Percentiles rank a stretch among this genome's conserved stretches.
These are phyloP conservation scores for Dorcus parallelipipedus DNA, from an alignment of 2,888 invertebrate genomes.

Conservation along the genomic window DNA sequence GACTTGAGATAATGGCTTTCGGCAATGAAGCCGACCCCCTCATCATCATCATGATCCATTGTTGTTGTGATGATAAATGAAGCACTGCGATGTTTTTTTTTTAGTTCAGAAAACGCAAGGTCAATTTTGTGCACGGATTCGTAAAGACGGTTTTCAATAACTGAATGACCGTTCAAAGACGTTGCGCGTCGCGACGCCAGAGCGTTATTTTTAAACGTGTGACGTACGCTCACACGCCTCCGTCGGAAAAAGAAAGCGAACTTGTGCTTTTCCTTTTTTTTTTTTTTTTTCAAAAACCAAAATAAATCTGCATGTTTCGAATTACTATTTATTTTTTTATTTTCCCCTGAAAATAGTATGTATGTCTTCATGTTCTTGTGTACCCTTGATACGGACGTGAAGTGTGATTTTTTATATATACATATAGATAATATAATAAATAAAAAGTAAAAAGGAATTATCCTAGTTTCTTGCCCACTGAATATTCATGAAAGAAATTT, in stretches of 20 bases:
- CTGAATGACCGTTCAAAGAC: slow-evolving; percentile 17
- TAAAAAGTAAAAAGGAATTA: too few relatives aligned
- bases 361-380: too few relatives aligned
- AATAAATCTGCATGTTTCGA: too few relatives aligned
- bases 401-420: too few relatives aligned
- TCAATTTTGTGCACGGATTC: background rate
- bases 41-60: slow-evolving; percentile 45
- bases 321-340: too few relatives aligned
- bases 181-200: slow-evolving; percentile 8
- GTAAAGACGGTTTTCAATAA: background rate
- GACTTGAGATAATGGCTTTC: slow-evolving; percentile 55
- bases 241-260: background rate
- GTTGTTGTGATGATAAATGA: background rate
- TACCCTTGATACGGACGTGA: too few relatives aligned
- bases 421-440: too few relatives aligned
- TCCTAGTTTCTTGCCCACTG: too few relatives aligned
- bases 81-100: background rate
- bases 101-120: background rate
- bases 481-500: too few relatives aligned
- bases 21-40: slow-evolving; percentile 55
- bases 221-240: background rate
- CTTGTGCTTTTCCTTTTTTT: too few relatives aligned
- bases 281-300: too few relatives aligned
- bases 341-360: too few relatives aligned
- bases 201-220: slow-evolving; percentile 1